A percentile compares a stretch with the other conserved stretches of the same genome.
These are phyloP conservation scores for Rissa tridactyla DNA, from an alignment of 2,113 vertebrate species.

Conservation along the genomic window DNA sequence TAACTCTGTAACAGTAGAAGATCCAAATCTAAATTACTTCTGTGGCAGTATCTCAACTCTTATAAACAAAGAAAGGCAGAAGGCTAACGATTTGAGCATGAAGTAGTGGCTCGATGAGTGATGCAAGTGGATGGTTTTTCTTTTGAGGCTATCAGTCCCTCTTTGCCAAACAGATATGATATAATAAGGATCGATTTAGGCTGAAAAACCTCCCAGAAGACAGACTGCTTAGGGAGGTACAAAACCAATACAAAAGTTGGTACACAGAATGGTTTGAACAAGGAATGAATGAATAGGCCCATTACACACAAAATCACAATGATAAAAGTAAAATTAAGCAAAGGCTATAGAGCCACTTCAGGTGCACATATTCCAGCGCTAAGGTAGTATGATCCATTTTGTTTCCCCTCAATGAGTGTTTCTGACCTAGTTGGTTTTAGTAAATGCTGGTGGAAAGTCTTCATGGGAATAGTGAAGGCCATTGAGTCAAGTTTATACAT, in stretches of 20 bases:
- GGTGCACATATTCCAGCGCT: neutral
- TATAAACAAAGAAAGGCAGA: neutral
- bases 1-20: neutral
- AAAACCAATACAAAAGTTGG: neutral
- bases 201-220: neutral
- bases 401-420: neutral
- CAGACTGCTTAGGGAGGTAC: neutral
- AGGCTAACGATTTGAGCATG: neutral
- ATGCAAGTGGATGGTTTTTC: neutral
- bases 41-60: neutral
- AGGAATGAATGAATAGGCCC: neutral
- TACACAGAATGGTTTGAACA: neutral
- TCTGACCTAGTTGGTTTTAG: neutral
- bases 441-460: neutral
- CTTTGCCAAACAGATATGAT: neutral
- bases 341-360: neutral
- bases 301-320: neutral
- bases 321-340: neutral
- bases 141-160: neutral
- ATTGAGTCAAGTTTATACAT: neutral
- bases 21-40: neutral
- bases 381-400: neutral
- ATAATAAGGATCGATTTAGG: neutral
- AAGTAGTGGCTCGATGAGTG: neutral
- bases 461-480: neutral